These are phyloP conservation scores for Holacanthella duospinosa DNA, from an alignment of 2,888 invertebrate genomes.

Conservation along the genomic window DNA sequence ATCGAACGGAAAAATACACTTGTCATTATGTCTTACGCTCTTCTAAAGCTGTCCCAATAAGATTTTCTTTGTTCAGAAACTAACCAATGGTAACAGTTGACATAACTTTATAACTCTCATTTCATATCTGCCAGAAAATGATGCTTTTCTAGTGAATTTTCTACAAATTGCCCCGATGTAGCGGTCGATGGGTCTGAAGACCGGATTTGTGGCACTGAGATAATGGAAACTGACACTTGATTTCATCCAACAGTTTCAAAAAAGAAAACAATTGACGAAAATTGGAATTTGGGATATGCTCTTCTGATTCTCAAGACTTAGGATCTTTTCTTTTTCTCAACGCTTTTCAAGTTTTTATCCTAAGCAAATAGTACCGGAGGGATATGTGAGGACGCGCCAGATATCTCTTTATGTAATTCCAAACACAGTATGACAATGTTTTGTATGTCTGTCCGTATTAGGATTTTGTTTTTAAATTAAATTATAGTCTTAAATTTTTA, in stretches of 20 bases:
- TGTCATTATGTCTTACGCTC: neutral
- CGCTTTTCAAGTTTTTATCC: no score
- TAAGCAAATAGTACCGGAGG: no score
- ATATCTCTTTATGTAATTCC: no score
- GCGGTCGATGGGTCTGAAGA: neutral
- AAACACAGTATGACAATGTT: no score
- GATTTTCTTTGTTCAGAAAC: neutral
- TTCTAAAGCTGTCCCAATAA: neutral
- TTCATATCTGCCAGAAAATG: neutral
- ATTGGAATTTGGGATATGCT: neutral
- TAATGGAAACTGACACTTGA: neutral
- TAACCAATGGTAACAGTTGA: neutral
- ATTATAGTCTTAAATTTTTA: no score
- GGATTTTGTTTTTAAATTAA: no score
- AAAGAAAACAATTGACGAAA: neutral
- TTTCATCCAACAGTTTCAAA: neutral
- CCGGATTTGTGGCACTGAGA: neutral
- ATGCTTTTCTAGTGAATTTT: neutral
- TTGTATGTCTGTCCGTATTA: no score
- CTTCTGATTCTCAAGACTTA: no score
- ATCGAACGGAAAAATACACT: neutral
- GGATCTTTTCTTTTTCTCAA: no score
- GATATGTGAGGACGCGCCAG: no score
- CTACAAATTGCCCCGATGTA: neutral
- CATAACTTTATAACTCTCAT: neutral